Conservation (phyloP, 2,113 vertebrate genomes). For the Anguilla japonica region DNA sequence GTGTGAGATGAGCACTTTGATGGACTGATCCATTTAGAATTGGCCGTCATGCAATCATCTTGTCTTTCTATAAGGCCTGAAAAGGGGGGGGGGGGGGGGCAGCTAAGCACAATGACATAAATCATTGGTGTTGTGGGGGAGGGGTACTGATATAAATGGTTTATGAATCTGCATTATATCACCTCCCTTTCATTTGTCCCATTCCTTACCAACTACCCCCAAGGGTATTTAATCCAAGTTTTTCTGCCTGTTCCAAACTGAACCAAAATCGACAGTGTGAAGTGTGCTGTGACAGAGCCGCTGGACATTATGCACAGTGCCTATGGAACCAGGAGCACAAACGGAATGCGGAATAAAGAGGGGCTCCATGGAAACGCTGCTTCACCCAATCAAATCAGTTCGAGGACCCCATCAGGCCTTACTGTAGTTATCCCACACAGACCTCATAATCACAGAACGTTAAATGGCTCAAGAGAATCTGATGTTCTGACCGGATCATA, state of each 20-base stretch:
- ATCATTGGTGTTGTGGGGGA: too few relatives aligned
- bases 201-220: too few relatives aligned
- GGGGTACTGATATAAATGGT: too few relatives aligned
- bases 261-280: neutral
- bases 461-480: neutral
- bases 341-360: neutral
- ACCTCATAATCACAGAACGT: neutral
- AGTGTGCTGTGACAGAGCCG: neutral
- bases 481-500: neutral
- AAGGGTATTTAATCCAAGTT: neutral
- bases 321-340: neutral
- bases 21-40: too few relatives aligned
- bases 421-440: neutral
- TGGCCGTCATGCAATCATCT: too few relatives aligned
- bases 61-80: too few relatives aligned
- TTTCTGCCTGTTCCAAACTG: neutral
- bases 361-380: neutral
- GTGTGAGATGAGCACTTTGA: too few relatives aligned
- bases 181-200: too few relatives aligned
- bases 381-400: neutral
- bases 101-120: too few relatives aligned
- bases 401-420: neutral
- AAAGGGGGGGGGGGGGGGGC: too few relatives aligned
- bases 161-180: too few relatives aligned
- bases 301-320: neutral